Evolutionary conservation across 2,888 invertebrate species (phyloP), one percentile per base, ranked within the genome.

Genomic region (Rhopalosiphum nymphaeae): DNA sequence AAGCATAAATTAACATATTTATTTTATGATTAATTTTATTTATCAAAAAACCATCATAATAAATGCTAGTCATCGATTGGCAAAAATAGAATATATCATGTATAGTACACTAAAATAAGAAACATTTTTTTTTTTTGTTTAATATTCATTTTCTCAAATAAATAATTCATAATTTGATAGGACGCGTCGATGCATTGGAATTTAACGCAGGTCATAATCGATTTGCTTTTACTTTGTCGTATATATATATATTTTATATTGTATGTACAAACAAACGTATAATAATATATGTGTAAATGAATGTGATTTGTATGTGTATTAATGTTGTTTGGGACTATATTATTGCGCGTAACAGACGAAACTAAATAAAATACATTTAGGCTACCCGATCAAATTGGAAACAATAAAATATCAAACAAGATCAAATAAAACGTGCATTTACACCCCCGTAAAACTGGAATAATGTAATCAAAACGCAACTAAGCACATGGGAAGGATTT

Each of bases 361-460:
- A 78, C 36, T 78, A 78, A 92, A 92, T 86, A 92, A 92, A 86
- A 86, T 9, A 13, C 61, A 11, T 92, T 86, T 49, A 86, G n/a
- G 49, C 26, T 61, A 1, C 36, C 2, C 36, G 21, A 78, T 36
- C 78, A 61, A 87, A 92, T 87, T 61, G 86, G 16, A 87, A 44
- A 44, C 46, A 44, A 92, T 92, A 92, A 92, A 92, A 92, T 57
- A 36, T 36, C 78, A 36, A 78, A 78, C 36, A 78, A 78, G 36
- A 78, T 92, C 57, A 44, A 92, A 91, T 91, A 46, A 86, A 86
- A 61, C 16, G 46, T 46, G 46, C 61, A 36, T 87, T 61, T 36
- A 49, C 46, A 36, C 61, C 46, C 86, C 7, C 16, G 61, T 87
- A 92, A 92, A 92, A 92, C 57, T 36, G 61, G 49, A 87, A 36